Conservation (phyloP, 2,888 invertebrate genomes). For the Dioctria linearis region DNA sequence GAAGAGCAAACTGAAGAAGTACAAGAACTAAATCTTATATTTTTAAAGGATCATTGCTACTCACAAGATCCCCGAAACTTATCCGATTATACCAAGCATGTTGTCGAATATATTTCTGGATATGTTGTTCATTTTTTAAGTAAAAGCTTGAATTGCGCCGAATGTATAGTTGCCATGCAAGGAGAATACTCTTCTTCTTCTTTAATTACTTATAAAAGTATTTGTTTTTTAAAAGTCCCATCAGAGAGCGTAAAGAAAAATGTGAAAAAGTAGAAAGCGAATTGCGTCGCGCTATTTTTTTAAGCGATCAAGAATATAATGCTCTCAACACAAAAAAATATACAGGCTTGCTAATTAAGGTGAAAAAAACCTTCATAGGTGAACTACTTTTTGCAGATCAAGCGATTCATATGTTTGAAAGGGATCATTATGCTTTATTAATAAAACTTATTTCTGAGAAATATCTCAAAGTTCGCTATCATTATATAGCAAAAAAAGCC, state of each 20-base stretch:
- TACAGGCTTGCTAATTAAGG: not conserved
- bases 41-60: not conserved
- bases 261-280: constrained; percentile 18
- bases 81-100: constrained; percentile 24
- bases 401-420: not conserved
- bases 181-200: not conserved
- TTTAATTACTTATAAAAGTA: constrained; percentile 8
- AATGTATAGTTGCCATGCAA: constrained; percentile 36
- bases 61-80: not conserved
- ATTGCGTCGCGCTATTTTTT: not conserved
- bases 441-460: too few relatives aligned
- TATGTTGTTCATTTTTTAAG: constrained; percentile 22
- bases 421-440: too few relatives aligned
- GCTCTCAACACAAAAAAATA: not conserved
- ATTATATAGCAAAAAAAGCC: too few relatives aligned
- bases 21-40: not conserved
- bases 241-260: constrained; percentile 1
- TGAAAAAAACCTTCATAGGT: not conserved
- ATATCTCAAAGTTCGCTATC: too few relatives aligned
- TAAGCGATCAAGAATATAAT: not conserved
- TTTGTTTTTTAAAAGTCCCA: not conserved
- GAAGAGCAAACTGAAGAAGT: too few relatives aligned
- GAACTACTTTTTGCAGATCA: not conserved
- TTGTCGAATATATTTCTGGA: constrained; percentile 31
- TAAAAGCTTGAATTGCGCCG: constrained; percentile 8